Percentiles rank a stretch among this genome's conserved stretches.
Conservation (phyloP, 1,140 invertebrate species). For the Rhizoglyphus robini region DNA sequence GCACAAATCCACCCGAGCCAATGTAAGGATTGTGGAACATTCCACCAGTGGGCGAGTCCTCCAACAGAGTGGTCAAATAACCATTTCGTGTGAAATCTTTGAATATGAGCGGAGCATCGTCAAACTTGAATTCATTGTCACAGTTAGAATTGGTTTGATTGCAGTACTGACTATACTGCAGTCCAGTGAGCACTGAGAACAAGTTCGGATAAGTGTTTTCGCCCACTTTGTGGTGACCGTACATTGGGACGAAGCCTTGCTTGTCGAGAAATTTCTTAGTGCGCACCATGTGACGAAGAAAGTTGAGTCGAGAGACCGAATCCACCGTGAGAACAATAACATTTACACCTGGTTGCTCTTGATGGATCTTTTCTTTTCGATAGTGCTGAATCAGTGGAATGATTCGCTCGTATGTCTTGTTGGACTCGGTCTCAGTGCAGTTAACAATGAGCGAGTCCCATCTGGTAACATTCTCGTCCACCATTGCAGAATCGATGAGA, state of each 20-base stretch:
- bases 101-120: neutral
- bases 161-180: neutral
- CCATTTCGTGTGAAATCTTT: neutral
- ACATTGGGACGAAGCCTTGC: neutral
- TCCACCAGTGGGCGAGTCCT: too few relatives aligned
- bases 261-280: neutral
- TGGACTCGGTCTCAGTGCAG: too few relatives aligned
- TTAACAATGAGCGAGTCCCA: too few relatives aligned
- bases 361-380: too few relatives aligned
- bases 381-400: too few relatives aligned
- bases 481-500: too few relatives aligned
- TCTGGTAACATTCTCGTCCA: too few relatives aligned
- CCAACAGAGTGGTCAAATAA: neutral
- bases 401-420: too few relatives aligned
- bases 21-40: neutral
- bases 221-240: slow-evolving; percentile 36
- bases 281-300: neutral
- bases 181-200: slow-evolving; percentile 33
- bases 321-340: neutral
- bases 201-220: slow-evolving; percentile 39
- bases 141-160: neutral
- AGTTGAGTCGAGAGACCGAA: neutral
- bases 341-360: too few relatives aligned
- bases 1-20: neutral
- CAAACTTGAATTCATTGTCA: neutral